Evolutionary conservation across 1,140 invertebrate species (phyloP).

Genomic region (Trachymyrmex septentrionalis): DNA sequence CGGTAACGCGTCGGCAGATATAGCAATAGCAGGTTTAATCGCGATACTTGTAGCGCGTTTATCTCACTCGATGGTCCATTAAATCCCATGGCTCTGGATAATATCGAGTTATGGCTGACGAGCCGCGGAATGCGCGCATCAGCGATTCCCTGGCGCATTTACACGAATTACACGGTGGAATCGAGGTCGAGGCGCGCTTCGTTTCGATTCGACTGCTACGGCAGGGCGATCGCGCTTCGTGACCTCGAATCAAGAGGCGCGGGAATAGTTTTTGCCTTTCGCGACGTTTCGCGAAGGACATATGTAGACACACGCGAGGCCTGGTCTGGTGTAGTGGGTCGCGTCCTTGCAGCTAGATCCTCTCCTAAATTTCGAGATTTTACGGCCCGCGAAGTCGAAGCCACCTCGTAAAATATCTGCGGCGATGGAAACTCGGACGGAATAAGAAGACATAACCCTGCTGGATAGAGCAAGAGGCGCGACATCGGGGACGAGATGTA

Average conservation of each 20-base stretch:
- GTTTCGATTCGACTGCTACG: neutral
- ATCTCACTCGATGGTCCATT: conserved; percentile 73
- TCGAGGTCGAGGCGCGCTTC: conserved; percentile 30
- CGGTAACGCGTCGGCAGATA: neutral
- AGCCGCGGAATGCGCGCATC: conserved; percentile 54
- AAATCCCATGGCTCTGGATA: conserved; percentile 65
- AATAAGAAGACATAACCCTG: conserved; percentile 27
- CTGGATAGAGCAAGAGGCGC: conserved; percentile 2
- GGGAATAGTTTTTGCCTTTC: conserved; percentile 1
- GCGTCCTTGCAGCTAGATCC: conserved; percentile 55
- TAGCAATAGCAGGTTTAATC: conserved; percentile 68
- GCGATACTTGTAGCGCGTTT: conserved; percentile 68
- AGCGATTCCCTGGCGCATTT: conserved; percentile 66
- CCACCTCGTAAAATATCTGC: conserved; percentile 77
- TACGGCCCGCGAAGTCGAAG: conserved; percentile 71
- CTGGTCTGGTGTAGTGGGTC: conserved; percentile 3
- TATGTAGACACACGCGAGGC: neutral
- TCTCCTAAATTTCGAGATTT: conserved; percentile 78
- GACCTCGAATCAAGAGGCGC: neutral
- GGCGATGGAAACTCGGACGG: conserved; percentile 30
- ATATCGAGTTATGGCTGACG: conserved; percentile 66
- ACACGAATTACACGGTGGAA: conserved; percentile 29
- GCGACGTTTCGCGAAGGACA: neutral
- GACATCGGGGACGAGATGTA: conserved; percentile 1
- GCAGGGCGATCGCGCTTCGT: neutral